These are phyloP conservation scores for Proales similis DNA, from an alignment of 1,140 invertebrate species.

Conservation along the genomic window DNA sequence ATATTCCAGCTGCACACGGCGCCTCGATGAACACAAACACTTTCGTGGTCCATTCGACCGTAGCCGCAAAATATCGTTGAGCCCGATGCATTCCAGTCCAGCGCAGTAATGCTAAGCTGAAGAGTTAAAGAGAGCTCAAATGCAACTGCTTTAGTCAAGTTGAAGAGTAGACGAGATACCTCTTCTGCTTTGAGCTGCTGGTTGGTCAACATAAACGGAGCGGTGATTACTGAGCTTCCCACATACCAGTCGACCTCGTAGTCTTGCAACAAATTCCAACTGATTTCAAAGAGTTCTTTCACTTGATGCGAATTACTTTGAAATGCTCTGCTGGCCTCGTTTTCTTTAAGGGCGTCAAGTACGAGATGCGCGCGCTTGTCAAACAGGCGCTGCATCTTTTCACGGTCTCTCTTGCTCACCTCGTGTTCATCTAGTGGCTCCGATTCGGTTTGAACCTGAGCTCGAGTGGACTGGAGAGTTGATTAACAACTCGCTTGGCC, in stretches of 20 bases:
- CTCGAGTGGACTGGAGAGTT: too few relatives aligned
- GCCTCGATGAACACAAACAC: constrained; percentile 51
- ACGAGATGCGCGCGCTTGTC: constrained; percentile 16
- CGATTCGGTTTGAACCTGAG: constrained; percentile 35
- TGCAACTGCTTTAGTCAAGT: not conserved
- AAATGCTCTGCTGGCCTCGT: constrained; percentile 3
- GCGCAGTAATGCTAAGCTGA: constrained; percentile 8
- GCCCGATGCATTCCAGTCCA: constrained; percentile 31
- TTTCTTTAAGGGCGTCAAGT: constrained; percentile 30
- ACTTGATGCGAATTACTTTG: too few relatives aligned
- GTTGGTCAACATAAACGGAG: constrained; percentile 18
- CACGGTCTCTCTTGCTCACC: not conserved
- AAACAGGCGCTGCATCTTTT: constrained; percentile 3
- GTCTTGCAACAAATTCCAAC: not conserved
- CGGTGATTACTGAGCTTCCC: constrained; percentile 5
- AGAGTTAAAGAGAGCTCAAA: not conserved
- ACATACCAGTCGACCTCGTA: constrained; percentile 35
- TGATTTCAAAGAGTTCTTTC: not conserved
- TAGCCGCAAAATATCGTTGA: constrained; percentile 40
- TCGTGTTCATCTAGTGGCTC: not conserved
- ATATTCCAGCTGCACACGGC: constrained; percentile 51
- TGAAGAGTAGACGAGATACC: not conserved
- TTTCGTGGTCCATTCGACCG: constrained; percentile 51
- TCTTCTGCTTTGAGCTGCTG: constrained; percentile 20
- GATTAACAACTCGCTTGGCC: too few relatives aligned